phyloP scores from a whole-genome alignment of 2,113 vertebrate species.

The Sus scrofa region T2T-Sscrofa CM000812.6:35134001-35134500 shows the following conservation, averaged over 20 bases:
- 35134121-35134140: background rate
- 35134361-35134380: background rate
- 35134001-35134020: conserved; percentile 97
- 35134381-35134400: background rate
- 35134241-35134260: background rate
- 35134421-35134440: conserved; percentile 34
- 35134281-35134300: background rate
- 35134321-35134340: background rate
- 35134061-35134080: background rate
- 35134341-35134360: background rate
- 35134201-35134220: background rate
- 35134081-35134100: background rate
- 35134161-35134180: background rate
- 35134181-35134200: background rate
- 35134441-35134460: background rate
- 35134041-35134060: background rate
- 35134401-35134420: background rate
- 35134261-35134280: background rate
- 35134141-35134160: background rate
- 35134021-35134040: conserved; percentile 98
- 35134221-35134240: background rate
- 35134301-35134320: background rate
- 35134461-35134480: background rate
- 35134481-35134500: conserved; percentile 43
- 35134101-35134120: background rate